Evolutionary conservation across 2,797 vertebrate genomes (phyloP).

Genomic region (Anableps anableps): DNA sequence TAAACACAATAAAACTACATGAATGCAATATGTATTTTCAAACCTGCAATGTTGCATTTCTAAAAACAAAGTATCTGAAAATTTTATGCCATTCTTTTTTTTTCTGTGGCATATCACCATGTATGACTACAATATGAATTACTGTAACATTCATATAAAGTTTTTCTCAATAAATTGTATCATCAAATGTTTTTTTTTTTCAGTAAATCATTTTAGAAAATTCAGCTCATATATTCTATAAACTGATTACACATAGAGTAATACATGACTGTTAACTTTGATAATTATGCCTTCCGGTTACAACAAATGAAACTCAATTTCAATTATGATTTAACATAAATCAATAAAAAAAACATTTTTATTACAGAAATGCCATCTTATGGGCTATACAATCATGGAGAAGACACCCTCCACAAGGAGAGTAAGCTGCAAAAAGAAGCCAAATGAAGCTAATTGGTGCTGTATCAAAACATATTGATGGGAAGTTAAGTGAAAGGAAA

Average conservation of each 20-base stretch:
- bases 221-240: neutral
- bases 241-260: neutral
- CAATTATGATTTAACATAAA: no score
- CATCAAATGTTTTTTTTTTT: neutral
- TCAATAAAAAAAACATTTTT: no score
- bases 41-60: neutral
- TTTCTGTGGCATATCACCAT: neutral
- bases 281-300: no score
- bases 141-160: neutral
- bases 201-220: neutral
- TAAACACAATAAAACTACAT: neutral
- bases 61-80: neutral
- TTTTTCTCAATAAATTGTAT: neutral
- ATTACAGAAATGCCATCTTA: no score
- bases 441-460: no score
- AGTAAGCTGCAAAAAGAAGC: no score
- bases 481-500: neutral
- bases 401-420: no score
- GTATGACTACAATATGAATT: neutral
- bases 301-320: no score
- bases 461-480: neutral
- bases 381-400: no score
- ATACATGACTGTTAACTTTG: neutral
- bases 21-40: neutral
- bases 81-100: neutral